Evolutionary conservation across 2,113 vertebrate genomes (phyloP).

Genomic region (Platichthys flesus): DNA sequence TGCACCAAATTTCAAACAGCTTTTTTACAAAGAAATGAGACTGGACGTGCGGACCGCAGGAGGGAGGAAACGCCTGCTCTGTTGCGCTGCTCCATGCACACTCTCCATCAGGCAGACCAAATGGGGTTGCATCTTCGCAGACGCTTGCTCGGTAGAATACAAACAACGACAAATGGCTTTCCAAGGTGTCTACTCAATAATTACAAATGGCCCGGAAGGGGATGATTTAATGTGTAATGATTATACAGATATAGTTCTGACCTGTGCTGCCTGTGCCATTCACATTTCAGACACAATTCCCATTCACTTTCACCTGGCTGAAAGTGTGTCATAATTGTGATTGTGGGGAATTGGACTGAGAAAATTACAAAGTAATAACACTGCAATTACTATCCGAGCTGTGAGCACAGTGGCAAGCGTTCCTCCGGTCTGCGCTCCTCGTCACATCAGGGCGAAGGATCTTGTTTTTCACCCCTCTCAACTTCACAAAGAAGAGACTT

Average conservation of each 20-base stretch:
- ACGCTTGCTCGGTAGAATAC: conserved; percentile 66
- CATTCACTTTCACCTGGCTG: neutral
- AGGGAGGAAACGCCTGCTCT: conserved; percentile 51
- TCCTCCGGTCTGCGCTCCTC: conserved; percentile 15
- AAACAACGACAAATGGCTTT: conserved; percentile 60
- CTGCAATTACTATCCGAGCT: conserved; percentile 17
- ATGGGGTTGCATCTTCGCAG: conserved; percentile 43
- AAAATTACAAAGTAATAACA: neutral
- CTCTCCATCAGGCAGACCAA: conserved; percentile 62
- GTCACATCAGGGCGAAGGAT: conserved; percentile 3
- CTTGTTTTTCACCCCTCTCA: neutral
- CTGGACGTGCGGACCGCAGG: conserved; percentile 47
- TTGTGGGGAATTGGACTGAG: conserved; percentile 6
- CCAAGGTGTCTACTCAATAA: conserved; percentile 68
- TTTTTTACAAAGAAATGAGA: conserved; percentile 54
- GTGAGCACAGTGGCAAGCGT: conserved; percentile 9
- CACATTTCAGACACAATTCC: conserved; percentile 9
- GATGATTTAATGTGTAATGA: conserved; percentile 5
- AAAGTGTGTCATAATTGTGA: neutral
- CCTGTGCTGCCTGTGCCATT: conserved; percentile 6
- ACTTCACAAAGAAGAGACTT: neutral
- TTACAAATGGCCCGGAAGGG: neutral
- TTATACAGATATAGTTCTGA: conserved; percentile 2
- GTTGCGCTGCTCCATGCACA: conserved; percentile 45
- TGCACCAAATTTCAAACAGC: conserved; percentile 54